phyloP scores from a whole-genome alignment of 2,888 invertebrate species.

The Oxycera nigricornis region DNA sequence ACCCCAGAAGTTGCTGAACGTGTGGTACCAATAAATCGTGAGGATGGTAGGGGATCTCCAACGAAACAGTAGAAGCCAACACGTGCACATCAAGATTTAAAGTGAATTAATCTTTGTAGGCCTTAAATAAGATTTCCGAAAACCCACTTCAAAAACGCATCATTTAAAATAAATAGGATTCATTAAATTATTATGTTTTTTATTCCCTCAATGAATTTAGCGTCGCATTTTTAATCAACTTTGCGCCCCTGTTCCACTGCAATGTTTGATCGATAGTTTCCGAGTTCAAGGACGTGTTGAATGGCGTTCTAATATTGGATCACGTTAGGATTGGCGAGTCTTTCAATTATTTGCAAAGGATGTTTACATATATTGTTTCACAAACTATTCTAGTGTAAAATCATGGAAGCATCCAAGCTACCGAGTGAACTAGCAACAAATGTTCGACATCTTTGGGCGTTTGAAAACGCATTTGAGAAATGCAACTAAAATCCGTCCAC shows the following conservation, averaged over 20 bases:
- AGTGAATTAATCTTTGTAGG: not conserved
- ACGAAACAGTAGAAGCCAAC: not conserved
- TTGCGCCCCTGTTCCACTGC: too few relatives aligned
- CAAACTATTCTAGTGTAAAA: too few relatives aligned
- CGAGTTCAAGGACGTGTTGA: not conserved
- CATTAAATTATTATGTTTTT: not conserved
- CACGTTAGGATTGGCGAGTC: too few relatives aligned
- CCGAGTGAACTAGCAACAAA: too few relatives aligned
- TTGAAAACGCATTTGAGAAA: too few relatives aligned
- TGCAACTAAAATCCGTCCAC: too few relatives aligned
- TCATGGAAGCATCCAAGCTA: too few relatives aligned
- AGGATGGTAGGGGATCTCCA: not conserved
- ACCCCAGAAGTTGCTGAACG: slow-evolving; percentile 24
- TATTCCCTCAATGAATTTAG: not conserved
- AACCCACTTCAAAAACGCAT: not conserved
- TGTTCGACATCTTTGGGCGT: too few relatives aligned
- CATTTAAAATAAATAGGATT: not conserved
- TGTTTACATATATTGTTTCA: too few relatives aligned
- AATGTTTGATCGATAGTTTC: not conserved
- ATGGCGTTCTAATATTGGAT: too few relatives aligned
- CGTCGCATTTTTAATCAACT: too few relatives aligned
- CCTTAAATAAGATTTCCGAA: not conserved
- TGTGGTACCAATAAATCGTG: slow-evolving; percentile 7
- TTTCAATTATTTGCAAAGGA: too few relatives aligned
- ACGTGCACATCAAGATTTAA: not conserved